Base-by-base conservation (phyloP, 2,797 vertebrate species). In the Hyperoplus immaculatus region DNA sequence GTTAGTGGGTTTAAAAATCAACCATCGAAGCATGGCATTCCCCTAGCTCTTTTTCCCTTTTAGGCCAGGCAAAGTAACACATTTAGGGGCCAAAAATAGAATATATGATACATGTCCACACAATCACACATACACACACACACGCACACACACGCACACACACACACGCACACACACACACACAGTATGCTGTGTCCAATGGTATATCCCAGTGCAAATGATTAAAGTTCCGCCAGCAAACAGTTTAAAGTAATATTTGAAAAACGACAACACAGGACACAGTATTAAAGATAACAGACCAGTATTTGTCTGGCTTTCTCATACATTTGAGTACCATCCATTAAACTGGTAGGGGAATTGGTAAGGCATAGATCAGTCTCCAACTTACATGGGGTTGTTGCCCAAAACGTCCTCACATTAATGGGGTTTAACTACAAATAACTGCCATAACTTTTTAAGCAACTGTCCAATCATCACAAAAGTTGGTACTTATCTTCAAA, bases 1-100 rank as follows among this genome's bases (percentile, higher is more conserved):
- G 55, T 55, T 50, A n/a, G 38, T n/a, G 47, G 46, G 70, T 70
- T 66, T 16, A 66, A 69, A 69, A 69, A 69, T 66, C 21, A 47
- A 51, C 9, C 51, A 45, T 4, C 53, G 59, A 61, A 51, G 58
- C 46, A 39, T 13, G 41, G 15, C 49, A 65, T 68, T 79, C 41
- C 29, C 29, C 55, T 18, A 18, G 45, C 55, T 53, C n/a, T 29
- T 67, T 8, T 7, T 21, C 3, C 6, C 21, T 21, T 21, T n/a
- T n/a, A n/a, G n/a, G n/a, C n/a, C n/a, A n/a, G n/a, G n/a, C n/a
- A n/a, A n/a, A n/a, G n/a, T n/a, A n/a, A n/a, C n/a, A n/a, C n/a
- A n/a, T n/a, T n/a, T n/a, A n/a, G n/a, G n/a, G n/a, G n/a, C n/a
- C n/a, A n/a, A n/a, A n/a, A n/a, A n/a, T n/a, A n/a, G n/a, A n/a